These are phyloP conservation scores for Drosophila bocqueti DNA, from an alignment of 1,140 invertebrate species.

Conservation along the genomic window DNA sequence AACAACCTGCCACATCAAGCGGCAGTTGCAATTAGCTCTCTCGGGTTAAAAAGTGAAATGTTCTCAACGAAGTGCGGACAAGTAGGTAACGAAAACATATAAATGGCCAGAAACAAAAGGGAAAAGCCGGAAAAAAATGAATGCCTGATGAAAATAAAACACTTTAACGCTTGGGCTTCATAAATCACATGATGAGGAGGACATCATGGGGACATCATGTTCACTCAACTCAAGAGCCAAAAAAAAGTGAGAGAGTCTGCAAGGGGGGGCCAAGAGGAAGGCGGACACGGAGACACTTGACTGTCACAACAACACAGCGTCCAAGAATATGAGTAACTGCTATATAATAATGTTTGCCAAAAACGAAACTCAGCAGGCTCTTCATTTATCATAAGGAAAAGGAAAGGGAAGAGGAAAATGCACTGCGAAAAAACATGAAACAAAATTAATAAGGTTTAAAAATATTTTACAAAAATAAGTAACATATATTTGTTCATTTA, in stretches of 20 bases:
- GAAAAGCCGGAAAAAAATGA: conserved; percentile 38
- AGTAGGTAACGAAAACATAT: conserved; percentile 59
- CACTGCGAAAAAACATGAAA: not conserved
- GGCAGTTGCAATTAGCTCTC: conserved; percentile 64
- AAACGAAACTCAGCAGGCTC: conserved; percentile 45
- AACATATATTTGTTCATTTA: not conserved
- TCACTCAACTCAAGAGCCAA: conserved; percentile 36
- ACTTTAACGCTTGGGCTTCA: conserved; percentile 73
- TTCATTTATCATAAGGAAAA: conserved; percentile 41
- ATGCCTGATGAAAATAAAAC: conserved; percentile 63
- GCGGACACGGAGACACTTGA: conserved; percentile 30
- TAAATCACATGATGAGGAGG: conserved; percentile 70
- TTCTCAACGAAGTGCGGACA: conserved; percentile 74
- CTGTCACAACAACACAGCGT: conserved; percentile 77
- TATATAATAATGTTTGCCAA: conserved; percentile 78
- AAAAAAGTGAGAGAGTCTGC: conserved; percentile 4
- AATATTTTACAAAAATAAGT: conserved; percentile 11
- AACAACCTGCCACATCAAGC: conserved; percentile 31
- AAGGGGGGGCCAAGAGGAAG: conserved; percentile 5
- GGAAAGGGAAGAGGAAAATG: not conserved
- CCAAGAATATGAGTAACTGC: conserved; percentile 79
- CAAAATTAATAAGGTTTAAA: conserved; percentile 4
- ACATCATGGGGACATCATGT: conserved; percentile 69
- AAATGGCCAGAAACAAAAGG: conserved; percentile 48
- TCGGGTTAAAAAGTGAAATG: conserved; percentile 75